Conservation (phyloP, 2,888 invertebrate species). For the Leucophenga montana region DNA sequence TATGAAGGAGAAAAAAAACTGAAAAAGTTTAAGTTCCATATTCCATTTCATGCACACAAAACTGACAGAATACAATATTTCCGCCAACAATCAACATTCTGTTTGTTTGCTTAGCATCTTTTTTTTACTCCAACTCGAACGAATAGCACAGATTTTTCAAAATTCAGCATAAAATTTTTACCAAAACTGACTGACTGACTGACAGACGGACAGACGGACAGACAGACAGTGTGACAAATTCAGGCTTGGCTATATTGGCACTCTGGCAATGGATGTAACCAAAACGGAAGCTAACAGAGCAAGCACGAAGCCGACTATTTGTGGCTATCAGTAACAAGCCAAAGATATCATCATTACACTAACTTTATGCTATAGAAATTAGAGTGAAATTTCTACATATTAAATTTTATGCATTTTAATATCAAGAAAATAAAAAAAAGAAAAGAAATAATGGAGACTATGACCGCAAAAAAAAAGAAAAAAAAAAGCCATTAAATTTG, state of each 20-base stretch:
- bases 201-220: neutral
- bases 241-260: no score
- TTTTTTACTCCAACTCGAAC: no score
- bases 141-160: neutral
- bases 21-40: conserved; percentile 12
- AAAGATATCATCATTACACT: neutral
- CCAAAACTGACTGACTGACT: neutral
- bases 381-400: neutral
- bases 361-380: conserved; percentile 2
- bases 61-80: conserved; percentile 25
- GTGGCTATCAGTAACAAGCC: neutral
- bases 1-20: no score
- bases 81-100: conserved; percentile 26
- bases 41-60: conserved; percentile 12
- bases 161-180: no score
- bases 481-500: conserved; percentile 18
- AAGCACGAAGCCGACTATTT: neutral
- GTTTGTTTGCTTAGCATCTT: conserved; percentile 11
- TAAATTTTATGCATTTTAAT: conserved; percentile 4
- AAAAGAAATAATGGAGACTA: neutral
- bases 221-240: neutral
- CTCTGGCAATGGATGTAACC: neutral
- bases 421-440: neutral
- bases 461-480: conserved; percentile 22
- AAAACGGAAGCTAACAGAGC: neutral